Conservation (phyloP, 64 coral and sea anemone genomes). For the Orbicella faveolata region DNA sequence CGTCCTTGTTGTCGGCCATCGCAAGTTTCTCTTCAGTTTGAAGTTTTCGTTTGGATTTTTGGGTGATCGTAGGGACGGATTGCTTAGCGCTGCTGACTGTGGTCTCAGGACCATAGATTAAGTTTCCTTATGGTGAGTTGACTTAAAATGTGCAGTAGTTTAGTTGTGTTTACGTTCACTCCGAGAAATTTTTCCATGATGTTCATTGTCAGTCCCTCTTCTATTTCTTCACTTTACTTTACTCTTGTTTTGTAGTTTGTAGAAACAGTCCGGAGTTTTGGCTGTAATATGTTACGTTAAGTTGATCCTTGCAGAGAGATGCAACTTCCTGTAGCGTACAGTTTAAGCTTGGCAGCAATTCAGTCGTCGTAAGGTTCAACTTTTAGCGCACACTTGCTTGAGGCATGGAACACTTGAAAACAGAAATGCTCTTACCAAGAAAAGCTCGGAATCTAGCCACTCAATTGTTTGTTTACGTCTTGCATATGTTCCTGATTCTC, state of each 20-base stretch:
- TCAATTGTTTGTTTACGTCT: neutral
- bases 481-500: neutral
- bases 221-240: neutral
- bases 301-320: neutral
- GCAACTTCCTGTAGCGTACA: neutral
- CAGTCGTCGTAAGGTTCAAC: neutral
- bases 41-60: conserved; percentile 85
- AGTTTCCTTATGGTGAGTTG: conserved; percentile 59
- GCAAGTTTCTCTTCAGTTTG: conserved; percentile 72
- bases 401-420: conserved; percentile 38
- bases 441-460: neutral
- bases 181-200: neutral
- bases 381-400: conserved; percentile 24
- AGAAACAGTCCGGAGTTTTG: neutral
- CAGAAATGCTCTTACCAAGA: conserved; percentile 18
- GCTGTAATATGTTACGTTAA: neutral
- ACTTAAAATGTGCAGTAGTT: neutral
- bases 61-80: conserved; percentile 64
- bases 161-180: neutral
- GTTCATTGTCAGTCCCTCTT: conserved; percentile 3
- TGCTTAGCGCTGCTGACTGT: conserved; percentile 29
- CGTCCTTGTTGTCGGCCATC: conserved; percentile 99
- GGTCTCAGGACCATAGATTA: conserved; percentile 49
- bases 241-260: neutral
- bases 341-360: neutral